phyloP scores from a whole-genome alignment of 2,113 vertebrate species.

The Hippocampus mohnikei region DNA sequence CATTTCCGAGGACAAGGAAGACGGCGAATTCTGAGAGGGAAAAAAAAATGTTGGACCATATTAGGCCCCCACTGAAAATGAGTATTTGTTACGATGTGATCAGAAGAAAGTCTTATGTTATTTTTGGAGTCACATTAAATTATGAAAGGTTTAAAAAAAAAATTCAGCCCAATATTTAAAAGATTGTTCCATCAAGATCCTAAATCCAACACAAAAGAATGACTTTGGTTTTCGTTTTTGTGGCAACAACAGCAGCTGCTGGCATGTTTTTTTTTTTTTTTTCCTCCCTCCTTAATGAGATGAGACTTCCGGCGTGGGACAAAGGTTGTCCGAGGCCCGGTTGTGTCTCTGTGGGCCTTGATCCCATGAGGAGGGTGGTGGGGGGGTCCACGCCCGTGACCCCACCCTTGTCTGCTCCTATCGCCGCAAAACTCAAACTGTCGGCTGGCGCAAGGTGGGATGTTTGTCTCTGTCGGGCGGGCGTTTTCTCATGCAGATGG shows the following conservation, averaged over 20 bases:
- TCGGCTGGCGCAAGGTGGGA: slow-evolving; percentile 73
- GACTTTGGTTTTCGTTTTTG: neutral
- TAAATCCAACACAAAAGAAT: neutral
- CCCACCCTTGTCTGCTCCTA: slow-evolving; percentile 78
- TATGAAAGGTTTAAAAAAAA: no score
- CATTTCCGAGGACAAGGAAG: no score
- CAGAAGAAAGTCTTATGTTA: no score
- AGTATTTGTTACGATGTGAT: no score
- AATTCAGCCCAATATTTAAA: no score
- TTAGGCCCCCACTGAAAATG: no score
- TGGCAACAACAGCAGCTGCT: slow-evolving; percentile 51
- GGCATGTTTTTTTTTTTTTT: slow-evolving; percentile 16
- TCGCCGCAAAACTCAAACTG: slow-evolving; percentile 81
- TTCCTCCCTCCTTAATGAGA: slow-evolving; percentile 65
- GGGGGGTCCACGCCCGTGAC: slow-evolving; percentile 65
- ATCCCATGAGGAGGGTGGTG: slow-evolving; percentile 71
- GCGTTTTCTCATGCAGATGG: slow-evolving; percentile 81
- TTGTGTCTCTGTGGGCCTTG: slow-evolving; percentile 58
- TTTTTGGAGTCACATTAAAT: no score
- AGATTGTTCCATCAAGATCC: neutral
- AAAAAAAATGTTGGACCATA: no score
- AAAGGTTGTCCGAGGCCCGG: slow-evolving; percentile 63
- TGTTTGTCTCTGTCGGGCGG: slow-evolving; percentile 76
- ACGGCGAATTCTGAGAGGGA: no score
- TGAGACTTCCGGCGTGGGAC: slow-evolving; percentile 74